These are phyloP conservation scores for Montipora foliosa DNA, from an alignment of 64 coral and sea anemone species.

Conservation along the genomic window DNA sequence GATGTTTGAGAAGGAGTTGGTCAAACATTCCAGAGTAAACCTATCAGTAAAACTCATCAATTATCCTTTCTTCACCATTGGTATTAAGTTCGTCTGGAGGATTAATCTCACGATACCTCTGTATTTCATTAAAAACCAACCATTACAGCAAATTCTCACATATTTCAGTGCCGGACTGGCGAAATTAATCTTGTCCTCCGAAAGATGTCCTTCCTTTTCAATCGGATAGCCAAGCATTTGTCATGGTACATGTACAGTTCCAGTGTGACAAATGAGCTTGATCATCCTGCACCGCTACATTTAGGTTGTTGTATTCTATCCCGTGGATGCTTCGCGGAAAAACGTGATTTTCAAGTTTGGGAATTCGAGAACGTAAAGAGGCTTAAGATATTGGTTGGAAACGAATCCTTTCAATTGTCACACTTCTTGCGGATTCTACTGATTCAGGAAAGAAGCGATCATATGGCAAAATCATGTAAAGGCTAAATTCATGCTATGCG, in stretches of 20 bases:
- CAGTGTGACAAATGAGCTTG: background rate
- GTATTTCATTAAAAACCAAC: background rate
- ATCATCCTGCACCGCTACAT: background rate
- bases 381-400: background rate
- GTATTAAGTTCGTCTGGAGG: slow-evolving; percentile 19
- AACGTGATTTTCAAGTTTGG: background rate
- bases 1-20: background rate
- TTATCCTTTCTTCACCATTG: background rate
- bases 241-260: background rate
- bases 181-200: background rate
- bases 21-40: background rate
- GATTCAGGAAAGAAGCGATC: too few relatives aligned
- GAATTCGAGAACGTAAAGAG: background rate
- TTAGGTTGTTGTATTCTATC: background rate
- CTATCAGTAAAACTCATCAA: background rate
- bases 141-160: background rate
- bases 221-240: background rate
- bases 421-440: slow-evolving; percentile 6
- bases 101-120: slow-evolving; percentile 21
- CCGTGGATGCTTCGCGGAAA: background rate
- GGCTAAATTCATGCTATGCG: background rate
- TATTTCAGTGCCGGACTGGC: background rate
- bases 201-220: background rate
- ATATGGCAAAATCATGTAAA: background rate
- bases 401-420: slow-evolving; percentile 16